Evolutionary conservation across 2,113 vertebrate species (phyloP), one percentile per base, ranked within the genome.

Genomic region (Pithys albifrons): DNA sequence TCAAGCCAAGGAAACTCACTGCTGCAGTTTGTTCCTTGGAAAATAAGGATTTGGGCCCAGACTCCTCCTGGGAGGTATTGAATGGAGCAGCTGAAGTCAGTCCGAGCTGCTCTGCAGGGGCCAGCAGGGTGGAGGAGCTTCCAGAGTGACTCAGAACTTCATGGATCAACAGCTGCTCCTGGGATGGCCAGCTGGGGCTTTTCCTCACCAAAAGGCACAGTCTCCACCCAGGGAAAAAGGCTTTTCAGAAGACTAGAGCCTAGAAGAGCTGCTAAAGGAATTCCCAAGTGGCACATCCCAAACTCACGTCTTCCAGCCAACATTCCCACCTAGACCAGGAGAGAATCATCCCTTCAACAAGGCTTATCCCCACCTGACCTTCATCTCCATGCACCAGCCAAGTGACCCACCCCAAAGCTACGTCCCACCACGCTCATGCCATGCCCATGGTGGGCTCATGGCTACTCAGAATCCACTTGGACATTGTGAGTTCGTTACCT

Each of bases 361-460:
- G 59, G 27, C 3, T 18, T 57, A 43, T 54, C 17, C 51, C 20
- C 33, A 64, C 4, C 23, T 5, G 11, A 48, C 48, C 45, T 88
- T 52, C 17, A 29, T 10, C 57, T 23, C 49, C 13, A 1, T 0
- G 8, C 27, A 10, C 4, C 66, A 76, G 25, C 19, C n/a, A 29
- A 46, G 51, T 45, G 33, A 22, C 8, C 27, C 25, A 7, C 12
- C 54, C 78, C 78, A 90, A 54, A 90, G 13, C 31, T 54, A 45
- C 2, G 0, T 29, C 52, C 33, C 64, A 62, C 9, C 87, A 72
- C 0, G 0, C 6, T 46, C 13, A 1, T 0, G 6, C 43, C 46
- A 8, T 4, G 14, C 19, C n/a, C 39, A 14, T 3, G 10, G 29
- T 7, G 58, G 46, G 24, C 25, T 84, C 28, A 14, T 23, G 37